Evolutionary conservation across 2,888 invertebrate species (phyloP).

Genomic region (Dryocosmus kuriphilus): DNA sequence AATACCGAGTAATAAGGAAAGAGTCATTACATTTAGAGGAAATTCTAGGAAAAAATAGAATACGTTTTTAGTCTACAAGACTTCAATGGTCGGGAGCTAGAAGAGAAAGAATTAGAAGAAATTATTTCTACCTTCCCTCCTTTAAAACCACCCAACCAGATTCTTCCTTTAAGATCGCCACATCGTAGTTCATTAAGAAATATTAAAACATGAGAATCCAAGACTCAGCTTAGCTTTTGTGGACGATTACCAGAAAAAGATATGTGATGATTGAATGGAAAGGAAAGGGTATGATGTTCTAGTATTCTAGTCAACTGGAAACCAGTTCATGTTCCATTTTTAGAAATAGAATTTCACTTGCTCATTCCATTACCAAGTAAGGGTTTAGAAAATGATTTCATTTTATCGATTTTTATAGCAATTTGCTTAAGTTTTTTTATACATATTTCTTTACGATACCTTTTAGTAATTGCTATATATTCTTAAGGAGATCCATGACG

Average conservation of each 20-base stretch:
- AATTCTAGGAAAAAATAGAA: conserved; percentile 1
- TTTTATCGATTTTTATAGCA: no score
- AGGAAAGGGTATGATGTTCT: conserved; percentile 1
- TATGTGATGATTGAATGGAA: background rate
- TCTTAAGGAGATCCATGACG: background rate
- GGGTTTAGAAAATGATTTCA: no score
- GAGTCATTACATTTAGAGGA: conserved; percentile 7
- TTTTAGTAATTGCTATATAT: background rate
- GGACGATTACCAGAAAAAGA: background rate
- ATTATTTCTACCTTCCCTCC: conserved; percentile 2
- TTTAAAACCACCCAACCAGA: background rate
- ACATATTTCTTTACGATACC: background rate
- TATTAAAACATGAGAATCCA: background rate
- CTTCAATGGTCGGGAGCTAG: background rate
- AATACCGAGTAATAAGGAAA: conserved; percentile 2
- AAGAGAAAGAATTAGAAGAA: background rate
- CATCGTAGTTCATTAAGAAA: conserved; percentile 2
- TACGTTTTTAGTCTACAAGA: conserved; percentile 3
- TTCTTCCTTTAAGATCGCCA: background rate
- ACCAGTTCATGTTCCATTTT: background rate
- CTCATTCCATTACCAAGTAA: background rate
- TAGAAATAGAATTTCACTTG: background rate
- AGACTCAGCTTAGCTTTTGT: background rate
- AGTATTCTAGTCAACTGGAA: background rate
- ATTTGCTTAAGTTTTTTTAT: no score